Conservation (phyloP, 2,888 invertebrate genomes). For the Allophyes oxyacanthae region DNA sequence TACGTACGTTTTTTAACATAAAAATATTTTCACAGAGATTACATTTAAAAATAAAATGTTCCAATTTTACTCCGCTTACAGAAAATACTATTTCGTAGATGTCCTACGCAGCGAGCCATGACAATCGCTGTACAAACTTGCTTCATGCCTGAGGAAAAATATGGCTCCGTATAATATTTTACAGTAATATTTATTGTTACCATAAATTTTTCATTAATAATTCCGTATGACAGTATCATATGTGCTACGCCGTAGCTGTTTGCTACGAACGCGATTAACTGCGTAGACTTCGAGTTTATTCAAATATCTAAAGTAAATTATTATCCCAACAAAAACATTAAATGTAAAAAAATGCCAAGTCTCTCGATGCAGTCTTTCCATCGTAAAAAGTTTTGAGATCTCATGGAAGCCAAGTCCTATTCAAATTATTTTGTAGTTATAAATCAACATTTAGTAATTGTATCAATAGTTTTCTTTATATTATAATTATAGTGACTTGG, state of each 20-base stretch:
- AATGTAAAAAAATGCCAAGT: too few relatives aligned
- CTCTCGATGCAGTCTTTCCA: too few relatives aligned
- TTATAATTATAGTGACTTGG: too few relatives aligned
- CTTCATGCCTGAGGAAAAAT: conserved; percentile 56
- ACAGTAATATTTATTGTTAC: conserved; percentile 58
- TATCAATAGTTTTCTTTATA: too few relatives aligned
- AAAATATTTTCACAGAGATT: conserved; percentile 25
- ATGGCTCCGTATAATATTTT: conserved; percentile 57
- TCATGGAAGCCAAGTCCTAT: too few relatives aligned
- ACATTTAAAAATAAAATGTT: conserved; percentile 46
- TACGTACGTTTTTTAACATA: conserved; percentile 16
- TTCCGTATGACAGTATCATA: conserved; percentile 26
- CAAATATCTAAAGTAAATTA: conserved; percentile 4
- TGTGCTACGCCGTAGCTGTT: conserved; percentile 56
- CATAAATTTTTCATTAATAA: conserved; percentile 54
- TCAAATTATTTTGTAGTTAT: too few relatives aligned
- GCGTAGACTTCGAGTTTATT: conserved; percentile 36
- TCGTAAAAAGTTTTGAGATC: too few relatives aligned
- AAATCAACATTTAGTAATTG: too few relatives aligned
- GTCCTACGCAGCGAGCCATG: conserved; percentile 60
- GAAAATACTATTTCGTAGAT: conserved; percentile 63
- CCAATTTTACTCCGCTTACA: conserved; percentile 43
- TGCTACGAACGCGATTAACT: conserved; percentile 44
- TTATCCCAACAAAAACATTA: too few relatives aligned
- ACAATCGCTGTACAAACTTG: conserved; percentile 62